A percentile compares a stretch with the other conserved stretches of the same genome.
Conservation (phyloP, 2,113 vertebrate species). For the Bubo scandiacus region DNA sequence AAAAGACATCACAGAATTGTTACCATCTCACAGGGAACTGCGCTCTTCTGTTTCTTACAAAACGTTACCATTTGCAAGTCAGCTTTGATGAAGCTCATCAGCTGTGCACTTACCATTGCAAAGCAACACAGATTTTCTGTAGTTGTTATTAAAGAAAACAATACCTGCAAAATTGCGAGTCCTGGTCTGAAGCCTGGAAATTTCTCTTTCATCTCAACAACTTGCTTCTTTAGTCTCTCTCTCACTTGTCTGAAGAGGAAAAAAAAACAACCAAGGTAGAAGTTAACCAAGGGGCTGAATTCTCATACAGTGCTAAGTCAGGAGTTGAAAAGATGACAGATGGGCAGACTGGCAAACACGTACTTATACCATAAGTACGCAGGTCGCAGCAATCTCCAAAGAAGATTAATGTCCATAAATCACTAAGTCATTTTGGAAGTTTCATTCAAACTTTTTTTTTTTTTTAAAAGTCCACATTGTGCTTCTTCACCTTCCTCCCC, state of each 20-base stretch:
- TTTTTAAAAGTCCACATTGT: neutral
- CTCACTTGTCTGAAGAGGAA: conserved; percentile 83
- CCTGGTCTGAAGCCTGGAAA: conserved; percentile 88
- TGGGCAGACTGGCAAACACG: neutral
- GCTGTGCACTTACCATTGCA: neutral
- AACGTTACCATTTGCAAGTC: neutral
- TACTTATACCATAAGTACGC: neutral
- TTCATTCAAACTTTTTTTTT: neutral
- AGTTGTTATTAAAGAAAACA: neutral
- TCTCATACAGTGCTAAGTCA: neutral
- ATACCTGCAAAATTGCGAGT: conserved; percentile 93
- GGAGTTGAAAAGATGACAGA: neutral
- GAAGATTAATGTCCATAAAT: neutral
- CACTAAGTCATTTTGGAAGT: neutral
- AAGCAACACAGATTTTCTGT: neutral
- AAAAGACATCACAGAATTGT: neutral
- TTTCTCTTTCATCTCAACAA: conserved; percentile 83
- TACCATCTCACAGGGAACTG: neutral
- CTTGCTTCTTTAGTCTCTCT: conserved; percentile 85
- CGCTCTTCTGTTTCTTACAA: neutral
- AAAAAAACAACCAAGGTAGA: neutral
- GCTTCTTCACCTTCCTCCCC: neutral
- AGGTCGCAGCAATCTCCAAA: neutral
- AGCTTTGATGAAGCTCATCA: neutral
- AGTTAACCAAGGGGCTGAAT: neutral